Conservation (phyloP, 2,888 invertebrate species). For the Parapristionchus giblindavisi region DNA sequence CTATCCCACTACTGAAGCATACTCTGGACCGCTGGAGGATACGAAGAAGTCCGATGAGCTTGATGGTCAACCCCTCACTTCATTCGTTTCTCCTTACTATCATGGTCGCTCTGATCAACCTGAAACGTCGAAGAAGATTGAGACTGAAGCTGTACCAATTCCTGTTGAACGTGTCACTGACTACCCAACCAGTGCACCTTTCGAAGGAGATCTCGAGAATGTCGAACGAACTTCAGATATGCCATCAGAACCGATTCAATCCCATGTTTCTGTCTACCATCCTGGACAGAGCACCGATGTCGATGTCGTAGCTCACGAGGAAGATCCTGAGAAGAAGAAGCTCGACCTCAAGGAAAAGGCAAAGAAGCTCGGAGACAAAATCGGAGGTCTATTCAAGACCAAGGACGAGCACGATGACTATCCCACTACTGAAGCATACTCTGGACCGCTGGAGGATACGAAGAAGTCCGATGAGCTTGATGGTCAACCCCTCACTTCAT, state of each 20-base stretch:
- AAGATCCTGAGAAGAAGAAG: not conserved
- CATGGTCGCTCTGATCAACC: not conserved
- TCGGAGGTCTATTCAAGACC: not conserved
- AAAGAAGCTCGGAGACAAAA: not conserved
- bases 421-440: not conserved
- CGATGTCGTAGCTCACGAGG: not conserved
- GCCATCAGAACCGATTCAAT: not conserved
- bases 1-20: not conserved
- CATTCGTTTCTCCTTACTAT: not conserved
- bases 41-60: not conserved
- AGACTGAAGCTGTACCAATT: not conserved
- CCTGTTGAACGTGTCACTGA: not conserved
- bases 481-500: not conserved
- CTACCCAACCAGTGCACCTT: not conserved
- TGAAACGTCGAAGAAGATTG: not conserved
- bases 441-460: not conserved
- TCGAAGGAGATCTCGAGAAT: not conserved
- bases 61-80: not conserved
- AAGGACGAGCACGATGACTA: not conserved
- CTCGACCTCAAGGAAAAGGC: not conserved
- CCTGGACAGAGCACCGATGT: not conserved
- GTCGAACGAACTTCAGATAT: not conserved
- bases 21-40: not conserved
- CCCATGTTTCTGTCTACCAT: not conserved
- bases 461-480: not conserved